phyloP scores from a whole-genome alignment of 2,113 vertebrate genomes.

The Geococcyx californianus region DNA sequence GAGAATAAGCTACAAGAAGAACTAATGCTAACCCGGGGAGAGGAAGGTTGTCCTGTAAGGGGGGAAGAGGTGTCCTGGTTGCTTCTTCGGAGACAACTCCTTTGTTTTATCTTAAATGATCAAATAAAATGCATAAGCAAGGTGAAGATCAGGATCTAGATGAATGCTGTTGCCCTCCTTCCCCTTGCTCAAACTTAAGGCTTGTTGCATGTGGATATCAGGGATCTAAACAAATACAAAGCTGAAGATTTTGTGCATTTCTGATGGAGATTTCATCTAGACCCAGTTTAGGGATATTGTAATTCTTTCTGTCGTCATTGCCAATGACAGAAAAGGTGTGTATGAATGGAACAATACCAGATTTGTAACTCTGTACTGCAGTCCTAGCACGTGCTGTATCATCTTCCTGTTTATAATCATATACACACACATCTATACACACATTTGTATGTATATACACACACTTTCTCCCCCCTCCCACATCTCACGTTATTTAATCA shows the following conservation, averaged over 20 bases:
- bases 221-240: background rate
- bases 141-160: background rate
- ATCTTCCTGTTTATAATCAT: background rate
- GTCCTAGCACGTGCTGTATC: background rate
- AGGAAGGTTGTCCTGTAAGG: background rate
- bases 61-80: background rate
- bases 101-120: background rate
- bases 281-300: background rate
- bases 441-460: background rate
- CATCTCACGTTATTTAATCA: background rate
- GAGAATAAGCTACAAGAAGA: background rate
- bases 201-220: background rate
- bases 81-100: background rate
- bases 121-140: background rate
- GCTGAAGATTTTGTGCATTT: background rate
- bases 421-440: background rate
- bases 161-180: background rate
- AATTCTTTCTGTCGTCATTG: background rate
- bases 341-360: background rate
- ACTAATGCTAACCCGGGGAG: background rate
- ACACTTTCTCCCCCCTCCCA: background rate
- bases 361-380: background rate
- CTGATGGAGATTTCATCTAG: background rate
- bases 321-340: background rate
- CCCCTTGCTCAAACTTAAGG: background rate